Base-by-base conservation (phyloP, 2,797 vertebrate species). In the Leucoraja ocellata region DNA sequence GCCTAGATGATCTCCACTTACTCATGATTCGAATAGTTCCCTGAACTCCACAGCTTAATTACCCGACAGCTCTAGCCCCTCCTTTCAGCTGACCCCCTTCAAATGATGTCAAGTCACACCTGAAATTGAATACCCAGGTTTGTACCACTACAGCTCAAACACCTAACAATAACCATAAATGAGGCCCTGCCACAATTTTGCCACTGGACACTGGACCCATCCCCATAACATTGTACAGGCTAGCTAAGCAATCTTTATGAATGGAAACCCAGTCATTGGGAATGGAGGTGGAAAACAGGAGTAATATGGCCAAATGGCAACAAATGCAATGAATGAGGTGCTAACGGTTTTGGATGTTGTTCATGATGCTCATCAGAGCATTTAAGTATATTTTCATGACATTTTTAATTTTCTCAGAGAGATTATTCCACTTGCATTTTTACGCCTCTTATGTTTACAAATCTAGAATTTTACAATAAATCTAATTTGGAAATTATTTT, bases 1-100 rank as follows among this genome's bases (percentile, higher is more conserved):
- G 93, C 74, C 93, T 93, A 91, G 61, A 58, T 65, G 91, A 90
- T 32, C 54, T 65, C 94, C 16, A 93, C 91, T 93, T 77, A 39
- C 6, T 84, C n/a, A 73, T 71, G 77, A 81, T 0, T 88, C 83
- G 14, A 21, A n/a, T 1, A 21, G 14, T 36, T 68, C 14, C 63
- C 61, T 65, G 61, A 16, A 68, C 16, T 63, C 61, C n/a, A 88
- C n/a, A 11, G 36, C n/a, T 68, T 14, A 11, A 68, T 65, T 88
- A 16, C 28, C 84, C 36, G n/a, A 28, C 16, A 21, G n/a, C n/a
- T n/a, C 7, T 18, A 88, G 14, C 16, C 1, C 65, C 61, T 18
- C 18, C 14, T 65, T n/a, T 14, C 84, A n/a, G 25, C 81, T 84
- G n/a, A 11, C 23, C 28, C 1, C 13, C 65, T 88, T 65, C 7